Conservation (phyloP, 2,113 vertebrate genomes). For the Hypomesus transpacificus region DNA sequence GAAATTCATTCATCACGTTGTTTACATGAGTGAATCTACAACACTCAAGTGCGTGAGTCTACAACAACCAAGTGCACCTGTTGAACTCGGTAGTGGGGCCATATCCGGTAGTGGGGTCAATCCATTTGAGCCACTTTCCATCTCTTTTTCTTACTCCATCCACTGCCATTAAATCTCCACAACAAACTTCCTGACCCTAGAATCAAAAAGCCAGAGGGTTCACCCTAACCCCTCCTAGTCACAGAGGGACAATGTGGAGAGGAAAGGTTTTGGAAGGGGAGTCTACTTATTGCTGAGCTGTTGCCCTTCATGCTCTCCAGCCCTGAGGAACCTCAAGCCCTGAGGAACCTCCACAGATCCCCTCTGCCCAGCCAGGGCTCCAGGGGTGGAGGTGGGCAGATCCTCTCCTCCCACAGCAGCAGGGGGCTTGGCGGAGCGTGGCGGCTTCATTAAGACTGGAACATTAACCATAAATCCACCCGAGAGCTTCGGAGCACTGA, state of each 20-base stretch:
- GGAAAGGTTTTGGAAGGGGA: not conserved
- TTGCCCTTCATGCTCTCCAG: not conserved
- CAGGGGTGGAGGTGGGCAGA: slow-evolving; percentile 4
- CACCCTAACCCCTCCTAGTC: slow-evolving; percentile 48
- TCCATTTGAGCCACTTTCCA: not conserved
- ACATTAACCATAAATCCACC: slow-evolving; percentile 74
- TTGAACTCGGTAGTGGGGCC: no score
- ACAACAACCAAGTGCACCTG: no score
- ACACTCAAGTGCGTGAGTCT: no score
- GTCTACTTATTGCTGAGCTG: slow-evolving; percentile 9
- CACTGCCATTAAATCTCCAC: not conserved
- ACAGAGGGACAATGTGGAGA: not conserved
- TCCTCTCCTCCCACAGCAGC: slow-evolving; percentile 39
- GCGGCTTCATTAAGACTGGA: slow-evolving; percentile 68
- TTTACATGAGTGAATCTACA: no score
- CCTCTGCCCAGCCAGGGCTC: not conserved
- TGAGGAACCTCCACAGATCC: no score
- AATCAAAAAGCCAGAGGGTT: slow-evolving; percentile 11
- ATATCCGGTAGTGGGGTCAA: not conserved
- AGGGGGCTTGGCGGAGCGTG: slow-evolving; percentile 43
- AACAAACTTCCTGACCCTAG: not conserved
- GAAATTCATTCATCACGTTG: no score
- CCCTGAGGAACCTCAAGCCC: no score
- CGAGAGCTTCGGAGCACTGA: slow-evolving; percentile 45
- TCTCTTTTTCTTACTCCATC: not conserved